phyloP scores from a whole-genome alignment of 1,140 invertebrate species.

The Aphidius ervi region DNA sequence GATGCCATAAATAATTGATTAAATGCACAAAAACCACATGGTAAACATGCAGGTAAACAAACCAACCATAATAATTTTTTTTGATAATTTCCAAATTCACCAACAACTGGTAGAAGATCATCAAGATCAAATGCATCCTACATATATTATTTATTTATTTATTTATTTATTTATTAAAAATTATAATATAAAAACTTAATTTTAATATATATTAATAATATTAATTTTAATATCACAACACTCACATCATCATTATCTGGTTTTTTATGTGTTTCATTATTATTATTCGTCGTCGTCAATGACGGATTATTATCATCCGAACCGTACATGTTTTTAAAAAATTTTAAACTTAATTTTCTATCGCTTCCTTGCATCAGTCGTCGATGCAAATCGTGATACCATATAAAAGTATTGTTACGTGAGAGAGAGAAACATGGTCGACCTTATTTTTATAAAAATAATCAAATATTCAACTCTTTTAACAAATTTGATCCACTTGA shows the following conservation, averaged over 20 bases:
- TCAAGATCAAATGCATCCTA: constrained; percentile 71
- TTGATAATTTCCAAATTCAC: constrained; percentile 84
- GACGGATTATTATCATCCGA: constrained; percentile 30
- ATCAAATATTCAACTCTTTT: too few relatives aligned
- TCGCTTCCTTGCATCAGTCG: constrained; percentile 26
- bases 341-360: constrained; percentile 4
- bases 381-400: constrained; percentile 34
- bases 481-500: too few relatives aligned
- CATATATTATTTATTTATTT: constrained; percentile 9
- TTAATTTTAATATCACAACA: constrained; percentile 8
- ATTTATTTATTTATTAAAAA: not conserved
- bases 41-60: constrained; percentile 80
- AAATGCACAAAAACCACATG: constrained; percentile 85
- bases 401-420: constrained; percentile 38
- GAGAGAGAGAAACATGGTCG: constrained; percentile 34
- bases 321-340: constrained; percentile 28
- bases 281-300: not conserved
- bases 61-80: constrained; percentile 81
- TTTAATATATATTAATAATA: too few relatives aligned
- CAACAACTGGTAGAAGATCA: constrained; percentile 77
- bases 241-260: constrained; percentile 33
- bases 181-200: too few relatives aligned
- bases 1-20: constrained; percentile 87
- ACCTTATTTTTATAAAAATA: not conserved
- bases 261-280: constrained; percentile 11